phyloP scores from a whole-genome alignment of 2,797 vertebrate species.

The Aeoliscus strigatus region DNA sequence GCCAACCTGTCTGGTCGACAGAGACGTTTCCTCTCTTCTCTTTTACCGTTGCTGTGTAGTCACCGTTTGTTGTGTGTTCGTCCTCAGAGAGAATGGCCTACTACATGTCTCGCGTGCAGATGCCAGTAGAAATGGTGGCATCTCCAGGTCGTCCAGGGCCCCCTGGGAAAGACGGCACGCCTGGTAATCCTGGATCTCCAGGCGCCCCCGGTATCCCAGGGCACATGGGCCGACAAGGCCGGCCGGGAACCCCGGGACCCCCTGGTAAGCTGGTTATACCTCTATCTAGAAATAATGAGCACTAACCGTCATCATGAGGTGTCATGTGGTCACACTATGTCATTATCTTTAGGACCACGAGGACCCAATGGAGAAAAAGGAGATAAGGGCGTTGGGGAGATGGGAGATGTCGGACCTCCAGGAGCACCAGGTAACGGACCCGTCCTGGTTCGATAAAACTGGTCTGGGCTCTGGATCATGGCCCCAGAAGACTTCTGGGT shows the following conservation, averaged over 20 bases:
- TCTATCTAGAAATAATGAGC: background rate
- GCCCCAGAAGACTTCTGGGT: too few relatives aligned
- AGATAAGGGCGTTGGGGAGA: constrained; percentile 84
- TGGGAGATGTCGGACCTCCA: constrained; percentile 88
- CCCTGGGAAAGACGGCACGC: constrained; percentile 86
- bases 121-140: constrained; percentile 82
- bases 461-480: too few relatives aligned
- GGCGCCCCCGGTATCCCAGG: constrained; percentile 85
- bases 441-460: too few relatives aligned
- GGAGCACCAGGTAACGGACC: constrained; percentile 85
- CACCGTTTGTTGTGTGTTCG: constrained; percentile 5
- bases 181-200: constrained; percentile 77
- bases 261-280: constrained; percentile 74
- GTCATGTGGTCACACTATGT: background rate
- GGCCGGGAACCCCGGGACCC: constrained; percentile 82
- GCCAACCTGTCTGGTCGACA: background rate
- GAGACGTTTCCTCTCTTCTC: constrained; percentile 5
- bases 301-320: background rate
- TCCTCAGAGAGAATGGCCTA: constrained; percentile 91
- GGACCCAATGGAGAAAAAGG: constrained; percentile 87
- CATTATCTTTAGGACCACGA: constrained; percentile 73
- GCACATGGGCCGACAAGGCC: constrained; percentile 89
- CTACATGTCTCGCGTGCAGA: constrained; percentile 89
- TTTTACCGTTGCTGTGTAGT: constrained; percentile 3
- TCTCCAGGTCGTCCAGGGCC: constrained; percentile 88